Base-by-base conservation (phyloP, 2,113 vertebrate genomes). In the Pipa parva region DNA sequence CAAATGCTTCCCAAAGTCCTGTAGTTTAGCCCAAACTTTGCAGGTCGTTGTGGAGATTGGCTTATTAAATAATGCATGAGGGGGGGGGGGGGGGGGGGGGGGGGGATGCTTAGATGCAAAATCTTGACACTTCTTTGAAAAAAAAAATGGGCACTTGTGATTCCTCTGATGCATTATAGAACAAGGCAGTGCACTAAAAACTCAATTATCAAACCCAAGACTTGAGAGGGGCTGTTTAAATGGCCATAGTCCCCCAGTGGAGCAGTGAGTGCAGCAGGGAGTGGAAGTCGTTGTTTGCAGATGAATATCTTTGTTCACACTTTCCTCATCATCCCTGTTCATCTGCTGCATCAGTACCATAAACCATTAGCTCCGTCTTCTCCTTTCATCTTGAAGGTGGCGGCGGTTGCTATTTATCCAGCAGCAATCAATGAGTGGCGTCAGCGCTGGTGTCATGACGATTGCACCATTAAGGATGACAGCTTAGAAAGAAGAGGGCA, bases 391-490 rank as follows among this genome's bases (percentile, higher is more conserved):
- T 90, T 84, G 57, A 65, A 78, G 60, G 81, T 84, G 83, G 88
- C 87, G 85, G 87, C 87, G 84, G 88, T 85, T 84, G 87, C 88
- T 92, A 93, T 93, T 95, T 94, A 93, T 92, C 88, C 90, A 76
- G 82, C 88, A 76, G 86, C 87, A 89, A 92, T 93, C 88, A 85
- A 91, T 88, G 85, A 83, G 88, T 96, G 94, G 90, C 97, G 97
- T 99, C 95, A 97, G 88, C 87, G 83, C 86, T 87, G 91, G 87
- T 89, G 88, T 92, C 91, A 90, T 93, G 93, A 94, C 91, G 93
- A 90, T 85, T 87, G 89, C 91, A 89, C 89, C 90, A 88, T 89
- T 92, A 92, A 92, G 92, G 93, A 93, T 97, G 94, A 95, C 95
- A 96, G 92, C 88, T 94, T 90, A 89, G 83, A 89, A 90, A 92